Conservation (phyloP, 1,140 invertebrate genomes). For the Zaprionus davidi region DNA sequence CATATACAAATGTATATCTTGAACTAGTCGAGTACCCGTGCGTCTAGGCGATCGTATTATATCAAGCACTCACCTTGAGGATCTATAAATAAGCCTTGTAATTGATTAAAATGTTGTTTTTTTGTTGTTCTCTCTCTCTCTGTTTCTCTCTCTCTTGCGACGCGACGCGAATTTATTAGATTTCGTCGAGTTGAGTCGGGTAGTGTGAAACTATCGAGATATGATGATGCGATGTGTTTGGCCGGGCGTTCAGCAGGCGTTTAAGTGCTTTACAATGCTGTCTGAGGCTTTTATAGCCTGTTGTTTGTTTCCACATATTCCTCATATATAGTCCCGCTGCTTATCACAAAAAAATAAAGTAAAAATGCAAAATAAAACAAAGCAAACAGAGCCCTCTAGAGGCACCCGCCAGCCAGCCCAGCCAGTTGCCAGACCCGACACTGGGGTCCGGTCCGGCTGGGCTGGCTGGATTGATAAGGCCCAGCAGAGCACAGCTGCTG, state of each 20-base stretch:
- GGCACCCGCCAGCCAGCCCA: slow-evolving; percentile 32
- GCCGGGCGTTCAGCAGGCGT: slow-evolving; percentile 38
- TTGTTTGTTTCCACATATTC: slow-evolving; percentile 24
- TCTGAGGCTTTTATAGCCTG: slow-evolving; percentile 61
- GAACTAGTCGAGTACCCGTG: slow-evolving; percentile 12
- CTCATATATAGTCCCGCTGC: slow-evolving; percentile 15
- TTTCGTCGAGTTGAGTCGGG: slow-evolving; percentile 12
- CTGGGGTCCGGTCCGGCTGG: slow-evolving; percentile 6
- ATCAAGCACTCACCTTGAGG: slow-evolving; percentile 60
- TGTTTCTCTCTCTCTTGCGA: not conserved
- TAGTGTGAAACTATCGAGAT: slow-evolving; percentile 30
- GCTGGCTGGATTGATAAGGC: slow-evolving; percentile 33
- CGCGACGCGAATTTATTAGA: slow-evolving; percentile 14
- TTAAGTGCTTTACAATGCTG: slow-evolving; percentile 64
- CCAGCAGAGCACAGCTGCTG: slow-evolving; percentile 38
- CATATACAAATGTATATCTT: not conserved
- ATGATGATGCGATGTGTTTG: slow-evolving; percentile 31
- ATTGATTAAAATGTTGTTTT: slow-evolving; percentile 47
- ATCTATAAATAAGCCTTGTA: slow-evolving; percentile 59
- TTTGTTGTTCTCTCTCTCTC: not conserved
- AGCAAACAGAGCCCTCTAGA: slow-evolving; percentile 24
- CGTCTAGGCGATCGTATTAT: not conserved
- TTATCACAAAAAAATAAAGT: slow-evolving; percentile 61
- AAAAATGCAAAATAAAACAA: slow-evolving; percentile 62
- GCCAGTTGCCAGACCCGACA: slow-evolving; percentile 4